Percentiles rank a stretch among this genome's conserved stretches.
Evolutionary conservation across 2,888 invertebrate species (phyloP).

Genomic region (Griposia aprilina): DNA sequence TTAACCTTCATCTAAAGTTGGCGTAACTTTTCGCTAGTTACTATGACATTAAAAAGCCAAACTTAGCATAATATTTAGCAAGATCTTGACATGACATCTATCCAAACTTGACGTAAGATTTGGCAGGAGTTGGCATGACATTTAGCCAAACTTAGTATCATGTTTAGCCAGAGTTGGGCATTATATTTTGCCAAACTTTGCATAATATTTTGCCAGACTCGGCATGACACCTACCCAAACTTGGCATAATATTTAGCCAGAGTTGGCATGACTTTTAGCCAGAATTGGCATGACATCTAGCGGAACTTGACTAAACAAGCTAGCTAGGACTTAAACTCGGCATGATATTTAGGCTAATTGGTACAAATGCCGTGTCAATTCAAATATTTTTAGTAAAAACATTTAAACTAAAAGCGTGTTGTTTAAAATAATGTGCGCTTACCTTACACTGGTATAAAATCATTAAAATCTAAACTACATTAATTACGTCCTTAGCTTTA

Average conservation of each 20-base stretch:
- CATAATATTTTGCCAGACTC: neutral
- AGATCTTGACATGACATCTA: neutral
- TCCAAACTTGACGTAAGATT: neutral
- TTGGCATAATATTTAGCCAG: neutral
- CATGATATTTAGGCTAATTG: neutral
- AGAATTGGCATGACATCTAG: neutral
- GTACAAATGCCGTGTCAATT: neutral
- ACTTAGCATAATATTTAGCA: neutral
- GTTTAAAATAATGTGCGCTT: slow-evolving; percentile 61
- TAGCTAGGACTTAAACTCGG: too few species aligned
- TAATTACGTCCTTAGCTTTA: slow-evolving; percentile 77
- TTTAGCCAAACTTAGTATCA: accelerated
- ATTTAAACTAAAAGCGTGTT: neutral
- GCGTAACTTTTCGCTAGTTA: neutral
- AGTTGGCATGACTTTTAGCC: too few species aligned
- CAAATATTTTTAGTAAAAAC: neutral
- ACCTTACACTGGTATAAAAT: slow-evolving; percentile 63
- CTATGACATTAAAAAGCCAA: neutral
- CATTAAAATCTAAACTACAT: slow-evolving; percentile 67
- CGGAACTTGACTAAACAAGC: too few species aligned
- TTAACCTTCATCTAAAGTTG: neutral
- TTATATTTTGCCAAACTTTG: neutral
- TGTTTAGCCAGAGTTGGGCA: neutral
- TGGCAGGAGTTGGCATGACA: neutral
- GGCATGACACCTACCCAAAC: neutral